Evolutionary conservation across 2,888 invertebrate species (phyloP).

Genomic region (Heliconius ethilla): DNA sequence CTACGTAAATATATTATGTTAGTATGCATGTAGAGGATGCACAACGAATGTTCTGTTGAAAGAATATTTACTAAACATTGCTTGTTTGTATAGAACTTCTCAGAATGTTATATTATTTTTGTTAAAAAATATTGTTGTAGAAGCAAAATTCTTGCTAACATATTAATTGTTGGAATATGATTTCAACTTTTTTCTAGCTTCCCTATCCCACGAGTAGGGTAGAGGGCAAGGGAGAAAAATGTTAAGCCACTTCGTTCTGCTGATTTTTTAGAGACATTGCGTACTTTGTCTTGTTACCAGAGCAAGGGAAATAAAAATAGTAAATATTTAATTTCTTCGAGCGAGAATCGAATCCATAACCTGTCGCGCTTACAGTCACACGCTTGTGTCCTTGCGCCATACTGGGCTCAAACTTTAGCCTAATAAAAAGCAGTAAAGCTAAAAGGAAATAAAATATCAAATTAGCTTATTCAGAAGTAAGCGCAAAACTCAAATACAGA

Average conservation of each 20-base stretch:
- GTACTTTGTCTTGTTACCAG: too few species aligned
- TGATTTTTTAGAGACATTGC: too few species aligned
- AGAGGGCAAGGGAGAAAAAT: background rate
- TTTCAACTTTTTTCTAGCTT: background rate
- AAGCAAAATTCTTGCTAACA: background rate
- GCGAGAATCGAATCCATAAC: too few species aligned
- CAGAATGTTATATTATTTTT: background rate
- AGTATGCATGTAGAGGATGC: background rate
- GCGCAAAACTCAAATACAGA: background rate
- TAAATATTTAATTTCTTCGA: too few species aligned
- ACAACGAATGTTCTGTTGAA: background rate
- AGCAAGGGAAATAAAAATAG: too few species aligned
- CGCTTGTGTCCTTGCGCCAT: too few species aligned
- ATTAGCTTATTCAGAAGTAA: background rate
- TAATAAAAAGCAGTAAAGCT: background rate
- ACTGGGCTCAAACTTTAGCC: too few species aligned
- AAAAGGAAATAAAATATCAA: background rate
- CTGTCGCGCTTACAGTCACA: too few species aligned
- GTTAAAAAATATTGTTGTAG: background rate
- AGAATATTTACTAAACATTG: slow-evolving; percentile 3
- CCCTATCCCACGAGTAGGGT: background rate
- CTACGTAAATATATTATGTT: background rate
- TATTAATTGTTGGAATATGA: background rate
- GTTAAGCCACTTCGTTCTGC: background rate
- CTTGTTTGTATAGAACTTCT: slow-evolving; percentile 1